Percentiles rank a stretch among this genome's conserved stretches.
phyloP scores from a whole-genome alignment of 2,888 invertebrate genomes.

The Eubasilissa splendida region DNA sequence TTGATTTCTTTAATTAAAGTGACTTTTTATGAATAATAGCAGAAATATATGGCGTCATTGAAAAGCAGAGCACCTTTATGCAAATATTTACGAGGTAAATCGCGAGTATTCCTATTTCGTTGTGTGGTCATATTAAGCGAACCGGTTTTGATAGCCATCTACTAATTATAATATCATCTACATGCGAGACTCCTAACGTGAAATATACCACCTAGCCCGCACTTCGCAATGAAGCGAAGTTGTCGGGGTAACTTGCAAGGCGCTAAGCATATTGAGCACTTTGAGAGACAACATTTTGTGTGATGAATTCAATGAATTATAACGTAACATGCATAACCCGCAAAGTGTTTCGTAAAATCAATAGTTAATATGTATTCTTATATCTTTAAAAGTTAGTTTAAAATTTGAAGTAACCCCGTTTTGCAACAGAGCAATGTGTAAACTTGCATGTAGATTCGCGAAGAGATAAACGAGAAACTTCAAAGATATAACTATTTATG shows the following conservation, averaged over 20 bases:
- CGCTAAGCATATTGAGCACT: too few species aligned
- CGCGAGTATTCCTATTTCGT: conserved; percentile 17
- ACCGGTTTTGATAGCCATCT: conserved; percentile 53
- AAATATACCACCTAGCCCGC: background rate
- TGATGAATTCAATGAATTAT: too few species aligned
- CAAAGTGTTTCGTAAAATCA: too few species aligned
- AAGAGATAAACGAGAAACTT: conserved; percentile 1
- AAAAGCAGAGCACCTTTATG: conserved; percentile 35
- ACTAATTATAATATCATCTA: conserved; percentile 55
- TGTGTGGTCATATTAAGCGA: conserved; percentile 52
- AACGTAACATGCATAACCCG: too few species aligned
- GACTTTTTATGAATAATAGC: conserved; percentile 13
- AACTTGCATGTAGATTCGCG: background rate
- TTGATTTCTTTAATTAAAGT: conserved; percentile 36
- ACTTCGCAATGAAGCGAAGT: too few species aligned
- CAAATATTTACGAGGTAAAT: conserved; percentile 29
- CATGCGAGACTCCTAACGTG: conserved; percentile 41
- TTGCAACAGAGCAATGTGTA: background rate
- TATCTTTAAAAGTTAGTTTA: too few species aligned
- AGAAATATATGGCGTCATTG: conserved; percentile 16
- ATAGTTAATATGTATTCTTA: too few species aligned
- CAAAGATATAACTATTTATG: background rate
- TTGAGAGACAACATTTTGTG: too few species aligned
- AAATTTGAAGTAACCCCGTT: background rate
- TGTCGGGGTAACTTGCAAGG: too few species aligned